Evolutionary conservation across 2,888 invertebrate genomes (phyloP), one percentile per base, ranked within the genome.

Genomic region (Calameuta idolon): DNA sequence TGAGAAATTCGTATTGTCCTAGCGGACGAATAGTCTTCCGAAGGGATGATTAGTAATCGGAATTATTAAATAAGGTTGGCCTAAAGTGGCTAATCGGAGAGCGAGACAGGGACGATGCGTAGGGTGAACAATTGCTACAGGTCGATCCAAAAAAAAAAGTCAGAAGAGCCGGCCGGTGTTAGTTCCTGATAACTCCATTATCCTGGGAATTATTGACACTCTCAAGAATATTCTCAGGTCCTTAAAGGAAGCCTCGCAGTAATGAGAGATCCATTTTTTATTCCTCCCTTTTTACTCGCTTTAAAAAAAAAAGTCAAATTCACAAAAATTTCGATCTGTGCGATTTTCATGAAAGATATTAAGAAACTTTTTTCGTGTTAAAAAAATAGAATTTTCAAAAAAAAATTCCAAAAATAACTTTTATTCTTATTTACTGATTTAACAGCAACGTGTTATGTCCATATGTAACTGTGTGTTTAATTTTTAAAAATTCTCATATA

Each of bases 141-240:
- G 55, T 55, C 23, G 55, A 55, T 55, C 55, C 15, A 1, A 40
- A 55, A 55, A 40, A 5, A 23, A 55, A 55, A 23, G 55, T 23
- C 23, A 23, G 55, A 55, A 55, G 74, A 78, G 81, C 81, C 81
- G 78, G 69, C 77, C 79, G 81, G 81, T 80, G 80, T 79, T 81
- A 79, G 81, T 82, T 82, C 81, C 81, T 71, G n/a, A 55, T 2
- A 55, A 55, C 23, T 55, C 55, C 55, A 55, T 55, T 55, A 55
- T 55, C 55, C 55, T 55, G 55, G 9, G 23, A 23, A 55, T 55
- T 55, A 55, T 55, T 55, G 1, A 55, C 0, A 23, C 9, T 55
- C 55, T 40, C 40, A 40, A 15, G 2, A 55, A 55, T 55, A 55
- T 55, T 55, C 55, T 55, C 55, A 23, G 23, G 5, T 55, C 55